Conservation (phyloP, 2,113 vertebrate species). For the Pelusios castaneus region DNA sequence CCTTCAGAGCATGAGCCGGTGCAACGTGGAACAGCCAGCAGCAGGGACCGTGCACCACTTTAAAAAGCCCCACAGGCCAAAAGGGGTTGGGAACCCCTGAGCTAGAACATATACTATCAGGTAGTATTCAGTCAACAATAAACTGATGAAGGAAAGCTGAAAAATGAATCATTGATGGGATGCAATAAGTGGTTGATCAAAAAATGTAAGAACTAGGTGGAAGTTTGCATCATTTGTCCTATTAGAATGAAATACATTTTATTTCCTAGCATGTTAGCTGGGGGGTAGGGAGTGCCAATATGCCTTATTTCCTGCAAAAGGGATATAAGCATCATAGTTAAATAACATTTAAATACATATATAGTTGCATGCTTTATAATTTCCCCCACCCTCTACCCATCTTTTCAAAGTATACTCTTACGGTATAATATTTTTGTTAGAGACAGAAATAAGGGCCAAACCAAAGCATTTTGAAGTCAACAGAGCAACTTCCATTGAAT, state of each 20-base stretch:
- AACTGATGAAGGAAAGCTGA: neutral
- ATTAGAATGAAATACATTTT: neutral
- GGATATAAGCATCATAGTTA: neutral
- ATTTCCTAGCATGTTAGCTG: neutral
- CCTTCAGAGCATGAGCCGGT: too few species aligned
- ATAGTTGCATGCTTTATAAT: neutral
- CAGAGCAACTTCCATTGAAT: neutral
- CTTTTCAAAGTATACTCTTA: neutral
- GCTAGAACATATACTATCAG: neutral
- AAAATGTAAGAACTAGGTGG: neutral
- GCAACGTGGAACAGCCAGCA: too few species aligned
- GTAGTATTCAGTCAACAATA: neutral
- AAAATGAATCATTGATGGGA: neutral
- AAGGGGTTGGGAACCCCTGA: too few species aligned
- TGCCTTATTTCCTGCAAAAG: neutral
- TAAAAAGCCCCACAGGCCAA: too few species aligned
- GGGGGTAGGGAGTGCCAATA: neutral
- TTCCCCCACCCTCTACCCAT: too few species aligned
- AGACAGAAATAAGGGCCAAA: neutral
- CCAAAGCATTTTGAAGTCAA: neutral
- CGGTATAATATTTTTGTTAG: neutral
- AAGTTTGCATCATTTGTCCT: neutral
- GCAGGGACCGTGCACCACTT: too few species aligned
- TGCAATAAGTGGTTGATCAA: neutral
- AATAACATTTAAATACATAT: neutral